A percentile compares a stretch with the other conserved stretches of the same genome.
These are phyloP conservation scores for Meleagris gallopavo DNA, from an alignment of 2,113 vertebrate genomes.

Conservation along the genomic window DNA sequence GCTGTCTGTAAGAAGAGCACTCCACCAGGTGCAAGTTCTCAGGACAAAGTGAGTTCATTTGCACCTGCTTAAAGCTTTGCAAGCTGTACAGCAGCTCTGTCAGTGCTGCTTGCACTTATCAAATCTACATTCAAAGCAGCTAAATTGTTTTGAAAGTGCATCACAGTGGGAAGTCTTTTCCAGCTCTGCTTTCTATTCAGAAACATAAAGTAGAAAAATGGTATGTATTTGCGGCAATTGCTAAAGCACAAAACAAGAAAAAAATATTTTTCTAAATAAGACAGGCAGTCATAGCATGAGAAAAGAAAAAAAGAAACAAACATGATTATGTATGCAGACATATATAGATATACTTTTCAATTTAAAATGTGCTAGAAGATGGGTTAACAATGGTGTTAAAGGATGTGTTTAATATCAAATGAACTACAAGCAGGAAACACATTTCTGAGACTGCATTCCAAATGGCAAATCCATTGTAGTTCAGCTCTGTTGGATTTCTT, in stretches of 20 bases:
- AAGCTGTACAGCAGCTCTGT: slow-evolving; percentile 18
- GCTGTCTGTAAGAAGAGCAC: slow-evolving; percentile 25
- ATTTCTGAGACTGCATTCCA: not conserved
- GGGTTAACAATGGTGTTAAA: not conserved
- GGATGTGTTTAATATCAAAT: not conserved
- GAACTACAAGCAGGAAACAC: not conserved
- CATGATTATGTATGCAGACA: not conserved
- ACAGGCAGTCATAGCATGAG: not conserved
- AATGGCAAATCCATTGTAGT: not conserved
- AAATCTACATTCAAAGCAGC: slow-evolving; percentile 71
- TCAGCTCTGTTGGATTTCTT: not conserved
- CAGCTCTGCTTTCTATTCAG: slow-evolving; percentile 38
- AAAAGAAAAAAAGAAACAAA: not conserved
- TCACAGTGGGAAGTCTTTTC: slow-evolving; percentile 54
- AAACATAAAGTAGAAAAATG: slow-evolving; percentile 35
- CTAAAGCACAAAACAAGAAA: slow-evolving; percentile 42
- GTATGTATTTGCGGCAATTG: slow-evolving; percentile 23
- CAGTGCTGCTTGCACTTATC: slow-evolving; percentile 26
- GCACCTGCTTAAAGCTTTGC: slow-evolving; percentile 50
- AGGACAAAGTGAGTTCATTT: slow-evolving; percentile 60
- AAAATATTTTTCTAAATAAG: not conserved
- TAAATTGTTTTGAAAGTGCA: slow-evolving; percentile 73
- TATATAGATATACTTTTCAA: not conserved
- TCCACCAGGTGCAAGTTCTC: slow-evolving; percentile 42
- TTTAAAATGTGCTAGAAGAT: not conserved